A percentile compares a stretch with the other conserved stretches of the same genome.
Conservation (phyloP, 2,888 invertebrate species). For the Orthosia incerta region DNA sequence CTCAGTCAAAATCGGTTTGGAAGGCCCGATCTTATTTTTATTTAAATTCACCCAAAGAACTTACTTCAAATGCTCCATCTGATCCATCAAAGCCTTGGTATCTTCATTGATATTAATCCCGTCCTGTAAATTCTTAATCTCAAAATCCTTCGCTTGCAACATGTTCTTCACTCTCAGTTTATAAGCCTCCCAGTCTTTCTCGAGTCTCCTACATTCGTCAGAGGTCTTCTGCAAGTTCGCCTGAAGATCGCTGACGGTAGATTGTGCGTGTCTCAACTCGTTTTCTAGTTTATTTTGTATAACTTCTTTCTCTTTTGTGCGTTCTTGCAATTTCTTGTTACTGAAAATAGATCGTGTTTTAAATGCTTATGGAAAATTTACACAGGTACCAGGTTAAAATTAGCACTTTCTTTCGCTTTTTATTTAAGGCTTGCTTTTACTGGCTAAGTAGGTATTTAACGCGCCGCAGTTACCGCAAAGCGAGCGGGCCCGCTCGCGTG, state of each 20-base stretch:
- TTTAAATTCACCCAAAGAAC: slow-evolving; percentile 34
- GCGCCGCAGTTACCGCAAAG: no score
- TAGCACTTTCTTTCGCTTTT: no score
- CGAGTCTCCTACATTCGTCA: slow-evolving; percentile 80
- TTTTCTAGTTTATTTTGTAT: slow-evolving; percentile 79
- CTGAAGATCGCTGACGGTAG: slow-evolving; percentile 77
- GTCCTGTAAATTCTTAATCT: slow-evolving; percentile 80
- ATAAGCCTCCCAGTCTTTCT: slow-evolving; percentile 87
- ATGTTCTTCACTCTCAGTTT: slow-evolving; percentile 86
- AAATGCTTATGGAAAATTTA: no score
- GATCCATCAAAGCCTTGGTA: slow-evolving; percentile 79
- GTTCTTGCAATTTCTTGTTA: slow-evolving; percentile 71
- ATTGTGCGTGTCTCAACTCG: slow-evolving; percentile 83
- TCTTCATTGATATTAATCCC: slow-evolving; percentile 79
- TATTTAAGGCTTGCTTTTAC: no score
- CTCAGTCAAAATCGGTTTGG: no score
- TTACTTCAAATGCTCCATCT: slow-evolving; percentile 82
- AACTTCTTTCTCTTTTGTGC: slow-evolving; percentile 69
- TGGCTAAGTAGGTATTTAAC: no score
- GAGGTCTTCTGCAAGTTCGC: slow-evolving; percentile 77
- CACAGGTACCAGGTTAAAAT: no score
- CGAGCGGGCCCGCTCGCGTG: no score
- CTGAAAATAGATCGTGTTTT: slow-evolving; percentile 66
- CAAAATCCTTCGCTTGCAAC: slow-evolving; percentile 82
- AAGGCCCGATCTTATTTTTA: no score